Conservation (phyloP, 2,888 invertebrate genomes). For the Podabrus alpinus region DNA sequence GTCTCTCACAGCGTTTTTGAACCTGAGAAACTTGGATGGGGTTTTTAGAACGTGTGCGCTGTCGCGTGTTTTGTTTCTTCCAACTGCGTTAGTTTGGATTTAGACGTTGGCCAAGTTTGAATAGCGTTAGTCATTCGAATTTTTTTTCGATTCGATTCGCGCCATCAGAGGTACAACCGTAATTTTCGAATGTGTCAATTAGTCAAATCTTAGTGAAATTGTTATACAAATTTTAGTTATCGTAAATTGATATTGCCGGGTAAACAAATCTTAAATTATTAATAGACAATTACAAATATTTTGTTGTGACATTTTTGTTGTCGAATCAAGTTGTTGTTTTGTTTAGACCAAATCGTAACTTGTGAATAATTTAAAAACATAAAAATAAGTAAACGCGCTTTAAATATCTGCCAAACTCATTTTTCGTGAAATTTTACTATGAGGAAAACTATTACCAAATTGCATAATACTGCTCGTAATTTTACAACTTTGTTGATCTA, state of each 20-base stretch:
- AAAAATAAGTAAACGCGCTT: background rate
- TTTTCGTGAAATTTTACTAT: background rate
- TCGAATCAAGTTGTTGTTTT: background rate
- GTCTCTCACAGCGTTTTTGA: slow-evolving; percentile 7
- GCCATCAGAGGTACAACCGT: slow-evolving; percentile 14
- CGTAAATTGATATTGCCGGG: background rate
- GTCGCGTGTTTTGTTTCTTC: slow-evolving; percentile 22
- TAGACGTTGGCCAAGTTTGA: background rate
- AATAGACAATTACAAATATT: background rate
- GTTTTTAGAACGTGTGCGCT: slow-evolving; percentile 24
- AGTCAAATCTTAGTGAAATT: background rate
- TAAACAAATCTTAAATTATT: background rate
- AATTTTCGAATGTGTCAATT: background rate
- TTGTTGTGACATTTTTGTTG: background rate
- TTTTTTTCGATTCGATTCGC: slow-evolving; percentile 13
- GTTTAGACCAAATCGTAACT: background rate
- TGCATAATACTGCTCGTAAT: slow-evolving; percentile 5
- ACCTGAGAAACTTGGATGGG: slow-evolving; percentile 20
- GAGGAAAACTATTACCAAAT: slow-evolving; percentile 4
- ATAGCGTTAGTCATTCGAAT: background rate
- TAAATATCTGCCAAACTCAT: background rate
- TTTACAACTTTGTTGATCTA: background rate
- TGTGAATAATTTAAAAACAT: background rate
- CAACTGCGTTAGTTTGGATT: slow-evolving; percentile 22
- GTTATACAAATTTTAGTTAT: background rate